These are phyloP conservation scores for Darevskia nairensis DNA, from an alignment of 2,797 vertebrate genomes.

Conservation along the genomic window DNA sequence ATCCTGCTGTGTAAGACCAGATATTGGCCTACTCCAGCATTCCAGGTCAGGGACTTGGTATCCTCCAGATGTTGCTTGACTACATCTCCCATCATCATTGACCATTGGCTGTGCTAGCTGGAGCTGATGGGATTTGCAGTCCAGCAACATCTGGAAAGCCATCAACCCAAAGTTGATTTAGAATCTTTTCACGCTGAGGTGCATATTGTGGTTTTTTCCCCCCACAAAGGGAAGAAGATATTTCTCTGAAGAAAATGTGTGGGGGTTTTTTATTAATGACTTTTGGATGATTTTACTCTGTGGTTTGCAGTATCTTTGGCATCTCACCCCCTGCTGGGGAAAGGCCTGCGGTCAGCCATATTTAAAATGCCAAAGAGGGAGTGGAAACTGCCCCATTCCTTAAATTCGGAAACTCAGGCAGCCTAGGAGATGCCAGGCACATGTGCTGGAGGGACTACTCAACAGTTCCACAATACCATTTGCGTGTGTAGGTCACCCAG, in stretches of 20 bases:
- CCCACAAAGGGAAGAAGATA: not conserved
- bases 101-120: too few relatives aligned
- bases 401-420: not conserved
- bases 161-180: not conserved
- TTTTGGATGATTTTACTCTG: not conserved
- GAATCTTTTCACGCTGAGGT: not conserved
- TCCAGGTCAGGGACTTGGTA: too few relatives aligned
- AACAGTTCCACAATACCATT: not conserved
- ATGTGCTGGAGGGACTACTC: too few relatives aligned
- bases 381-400: not conserved
- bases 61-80: too few relatives aligned
- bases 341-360: not conserved
- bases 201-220: not conserved
- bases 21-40: not conserved
- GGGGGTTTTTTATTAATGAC: not conserved
- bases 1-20: not conserved
- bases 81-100: too few relatives aligned
- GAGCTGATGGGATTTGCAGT: too few relatives aligned
- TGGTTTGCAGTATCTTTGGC: too few relatives aligned
- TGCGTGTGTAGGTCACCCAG: too few relatives aligned
- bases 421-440: not conserved
- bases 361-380: not conserved
- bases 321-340: not conserved
- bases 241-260: not conserved
- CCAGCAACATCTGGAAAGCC: too few relatives aligned